phyloP scores from a whole-genome alignment of 2,113 vertebrate species.

The Campylorhamphus procurvoides region DNA sequence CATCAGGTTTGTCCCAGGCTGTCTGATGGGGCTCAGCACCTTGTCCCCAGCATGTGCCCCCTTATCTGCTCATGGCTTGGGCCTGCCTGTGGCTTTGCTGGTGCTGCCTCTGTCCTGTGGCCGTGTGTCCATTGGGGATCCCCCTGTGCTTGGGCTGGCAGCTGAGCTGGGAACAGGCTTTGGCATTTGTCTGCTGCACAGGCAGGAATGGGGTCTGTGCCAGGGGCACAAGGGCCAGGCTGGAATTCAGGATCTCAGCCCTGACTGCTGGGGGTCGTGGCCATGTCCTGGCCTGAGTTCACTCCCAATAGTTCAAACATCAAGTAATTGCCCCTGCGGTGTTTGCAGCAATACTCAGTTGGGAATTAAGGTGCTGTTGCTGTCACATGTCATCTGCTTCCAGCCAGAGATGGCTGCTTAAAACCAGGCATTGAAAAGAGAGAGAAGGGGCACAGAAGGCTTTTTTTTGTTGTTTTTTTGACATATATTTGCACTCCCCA shows the following conservation, averaged over 20 bases:
- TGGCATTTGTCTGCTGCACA: neutral
- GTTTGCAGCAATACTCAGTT: accelerated
- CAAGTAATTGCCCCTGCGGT: neutral
- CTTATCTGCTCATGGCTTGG: neutral
- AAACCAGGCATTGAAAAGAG: neutral
- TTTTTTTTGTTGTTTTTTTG: neutral
- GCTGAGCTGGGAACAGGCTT: neutral
- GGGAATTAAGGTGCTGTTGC: neutral
- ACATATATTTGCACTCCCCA: neutral
- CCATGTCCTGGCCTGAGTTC: neutral
- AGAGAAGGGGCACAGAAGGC: neutral
- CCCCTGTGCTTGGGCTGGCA: neutral
- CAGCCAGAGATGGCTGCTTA: neutral
- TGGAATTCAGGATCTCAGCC: neutral
- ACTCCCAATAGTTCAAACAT: neutral
- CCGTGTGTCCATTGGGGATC: neutral
- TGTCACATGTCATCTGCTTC: neutral
- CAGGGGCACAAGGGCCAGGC: neutral
- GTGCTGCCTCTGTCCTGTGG: neutral
- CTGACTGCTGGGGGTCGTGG: neutral
- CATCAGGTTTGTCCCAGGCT: neutral
- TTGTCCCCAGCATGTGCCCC: neutral
- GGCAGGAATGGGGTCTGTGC: neutral
- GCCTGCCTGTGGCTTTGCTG: neutral
- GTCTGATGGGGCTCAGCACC: neutral